Percentiles rank a stretch among this genome's conserved stretches.
Evolutionary conservation across 2,113 vertebrate species (phyloP).

Genomic region (Piprites chloris): DNA sequence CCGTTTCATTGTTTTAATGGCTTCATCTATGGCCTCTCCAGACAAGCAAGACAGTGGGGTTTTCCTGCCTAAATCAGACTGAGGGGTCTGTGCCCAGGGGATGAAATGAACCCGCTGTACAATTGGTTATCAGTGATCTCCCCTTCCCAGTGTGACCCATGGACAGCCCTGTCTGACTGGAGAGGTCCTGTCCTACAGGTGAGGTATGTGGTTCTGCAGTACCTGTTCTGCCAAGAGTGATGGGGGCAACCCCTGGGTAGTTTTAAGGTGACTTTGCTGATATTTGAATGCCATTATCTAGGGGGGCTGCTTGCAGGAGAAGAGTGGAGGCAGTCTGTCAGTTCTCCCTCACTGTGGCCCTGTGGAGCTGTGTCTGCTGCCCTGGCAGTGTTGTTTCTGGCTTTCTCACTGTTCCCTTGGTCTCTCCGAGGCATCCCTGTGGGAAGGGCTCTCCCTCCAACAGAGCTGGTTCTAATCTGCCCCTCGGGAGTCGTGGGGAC

Average conservation of each 20-base stretch:
- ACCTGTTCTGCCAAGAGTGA: neutral
- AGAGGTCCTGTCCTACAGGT: neutral
- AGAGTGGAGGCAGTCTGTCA: accelerated
- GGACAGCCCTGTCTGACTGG: accelerated
- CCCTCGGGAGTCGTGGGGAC: accelerated
- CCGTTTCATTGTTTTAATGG: neutral
- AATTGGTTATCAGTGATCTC: neutral
- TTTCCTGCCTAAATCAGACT: neutral
- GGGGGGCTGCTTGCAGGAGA: neutral
- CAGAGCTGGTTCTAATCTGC: neutral
- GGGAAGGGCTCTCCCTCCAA: neutral
- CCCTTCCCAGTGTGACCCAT: neutral
- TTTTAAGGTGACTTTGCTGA: neutral
- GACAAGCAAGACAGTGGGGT: neutral
- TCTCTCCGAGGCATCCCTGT: neutral
- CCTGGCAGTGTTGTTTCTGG: neutral
- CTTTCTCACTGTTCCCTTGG: neutral
- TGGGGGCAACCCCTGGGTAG: neutral
- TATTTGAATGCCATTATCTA: neutral
- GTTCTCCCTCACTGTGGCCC: neutral
- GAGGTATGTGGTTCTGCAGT: neutral
- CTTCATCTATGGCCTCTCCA: neutral
- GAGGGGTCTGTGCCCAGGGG: neutral
- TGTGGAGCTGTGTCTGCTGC: neutral
- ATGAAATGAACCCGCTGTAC: neutral